Conservation (phyloP, 1,140 invertebrate genomes). For the Forficula auricularia region DNA sequence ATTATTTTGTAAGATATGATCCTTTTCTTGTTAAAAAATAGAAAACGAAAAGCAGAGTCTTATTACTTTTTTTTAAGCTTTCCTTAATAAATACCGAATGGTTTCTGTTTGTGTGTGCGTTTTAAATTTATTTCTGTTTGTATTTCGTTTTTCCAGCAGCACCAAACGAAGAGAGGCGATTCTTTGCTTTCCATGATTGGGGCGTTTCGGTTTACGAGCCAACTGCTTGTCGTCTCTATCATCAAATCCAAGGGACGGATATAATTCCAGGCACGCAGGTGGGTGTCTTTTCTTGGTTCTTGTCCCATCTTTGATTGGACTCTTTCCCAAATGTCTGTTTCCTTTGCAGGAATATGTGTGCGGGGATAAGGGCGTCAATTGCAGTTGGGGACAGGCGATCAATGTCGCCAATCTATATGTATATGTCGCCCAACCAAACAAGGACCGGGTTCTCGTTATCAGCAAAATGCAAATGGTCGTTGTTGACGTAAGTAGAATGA, state of each 20-base stretch:
- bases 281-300: conserved; percentile 11
- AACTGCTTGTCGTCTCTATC: conserved; percentile 48
- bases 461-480: conserved; percentile 55
- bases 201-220: conserved; percentile 61
- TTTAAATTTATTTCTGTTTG: background rate
- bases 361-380: conserved; percentile 41
- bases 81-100: too few species aligned
- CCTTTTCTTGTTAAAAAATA: too few species aligned
- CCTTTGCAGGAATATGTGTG: conserved; percentile 47
- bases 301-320: background rate
- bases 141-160: conserved; percentile 28
- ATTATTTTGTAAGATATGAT: too few species aligned
- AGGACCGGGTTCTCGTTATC: conserved; percentile 53
- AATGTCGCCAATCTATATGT: conserved; percentile 56
- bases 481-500: conserved; percentile 36
- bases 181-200: conserved; percentile 61
- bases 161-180: conserved; percentile 42
- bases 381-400: conserved; percentile 56
- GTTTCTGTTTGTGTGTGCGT: too few species aligned
- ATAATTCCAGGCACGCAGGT: conserved; percentile 57
- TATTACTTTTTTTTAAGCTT: too few species aligned
- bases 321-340: background rate
- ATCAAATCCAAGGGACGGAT: conserved; percentile 54
- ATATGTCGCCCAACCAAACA: conserved; percentile 54
- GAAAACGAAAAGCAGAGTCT: too few species aligned